Percentiles rank a stretch among this genome's conserved stretches.
These are phyloP conservation scores for Gobius niger DNA, from an alignment of 2,113 vertebrate species.

Conservation along the genomic window DNA sequence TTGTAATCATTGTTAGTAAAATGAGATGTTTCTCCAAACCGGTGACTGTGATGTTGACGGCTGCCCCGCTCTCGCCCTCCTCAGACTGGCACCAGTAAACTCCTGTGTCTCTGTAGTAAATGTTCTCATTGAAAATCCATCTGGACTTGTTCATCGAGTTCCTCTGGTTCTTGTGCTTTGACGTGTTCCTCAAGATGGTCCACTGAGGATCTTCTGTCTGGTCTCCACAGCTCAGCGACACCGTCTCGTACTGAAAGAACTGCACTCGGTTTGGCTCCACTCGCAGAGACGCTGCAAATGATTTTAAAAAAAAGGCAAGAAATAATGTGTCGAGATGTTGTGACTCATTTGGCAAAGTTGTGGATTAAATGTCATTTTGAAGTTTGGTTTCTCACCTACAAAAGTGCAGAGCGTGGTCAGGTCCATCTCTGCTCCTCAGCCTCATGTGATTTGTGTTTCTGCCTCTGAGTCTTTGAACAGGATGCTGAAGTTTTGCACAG, in stretches of 20 bases:
- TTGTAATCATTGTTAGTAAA: no score
- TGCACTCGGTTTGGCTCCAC: slow-evolving; percentile 1
- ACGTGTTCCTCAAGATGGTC: slow-evolving; percentile 3
- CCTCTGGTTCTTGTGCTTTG: fast-evolving
- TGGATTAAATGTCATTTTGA: background rate
- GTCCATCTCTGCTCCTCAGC: background rate
- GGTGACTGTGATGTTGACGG: slow-evolving; percentile 6
- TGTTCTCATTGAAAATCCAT: fast-evolving
- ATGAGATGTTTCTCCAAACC: slow-evolving; percentile 1
- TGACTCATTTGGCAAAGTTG: background rate
- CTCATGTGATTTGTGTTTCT: background rate
- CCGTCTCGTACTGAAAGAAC: slow-evolving; percentile 37
- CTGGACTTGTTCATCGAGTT: background rate
- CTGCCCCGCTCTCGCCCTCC: background rate
- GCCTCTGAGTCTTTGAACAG: background rate
- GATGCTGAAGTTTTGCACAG: background rate
- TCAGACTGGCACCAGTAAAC: slow-evolving; percentile 47
- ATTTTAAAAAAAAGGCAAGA: background rate
- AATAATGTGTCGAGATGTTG: background rate
- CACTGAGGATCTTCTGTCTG: background rate
- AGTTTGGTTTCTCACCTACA: background rate
- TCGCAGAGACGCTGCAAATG: slow-evolving; percentile 31
- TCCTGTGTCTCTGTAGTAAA: fast-evolving
- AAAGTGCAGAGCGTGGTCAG: background rate
- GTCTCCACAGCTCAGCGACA: slow-evolving; percentile 32